Base-by-base conservation (phyloP, 2,797 vertebrate species). In the Eutrigla gurnardus region DNA sequence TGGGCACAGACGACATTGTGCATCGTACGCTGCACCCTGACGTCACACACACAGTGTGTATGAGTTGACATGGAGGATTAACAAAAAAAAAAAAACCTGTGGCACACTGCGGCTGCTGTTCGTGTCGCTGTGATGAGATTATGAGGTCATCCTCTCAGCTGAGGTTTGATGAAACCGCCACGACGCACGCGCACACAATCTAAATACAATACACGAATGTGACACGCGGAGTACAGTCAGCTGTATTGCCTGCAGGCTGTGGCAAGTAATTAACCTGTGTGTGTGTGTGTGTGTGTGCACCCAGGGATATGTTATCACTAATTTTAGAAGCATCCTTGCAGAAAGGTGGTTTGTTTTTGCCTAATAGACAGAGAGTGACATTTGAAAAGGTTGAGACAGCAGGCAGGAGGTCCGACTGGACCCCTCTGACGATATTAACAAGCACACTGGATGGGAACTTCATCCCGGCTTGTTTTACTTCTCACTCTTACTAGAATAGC, bases 371-470 rank as follows among this genome's bases (percentile, higher is more conserved):
- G 42, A 33, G 7, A 70, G 58, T 90, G 84, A 86, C 82, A 85
- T 90, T 90, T 91, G 46, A n/a, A 87, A 89, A 90, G 87, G 85
- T 88, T 90, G 87, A 78, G 61, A 67, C 33, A 73, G 50, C 78
- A 75, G 75, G 69, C 50, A 52, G 88, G 83, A 80, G 73, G 86
- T 81, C 83, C 42, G 4, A 45, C 35, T 35, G 68, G 36, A 62
- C 54, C 18, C 47, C 37, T 55, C 13, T 40, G 68, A 73, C 76
- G 66, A 79, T n/a, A 87, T 65, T 72, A 85, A 81, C 75, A 62
- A 76, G 61, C 70, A 13, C 43, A 42, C 50, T 50, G 50, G 0
- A 50, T 3, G 32, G 43, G 33, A 81, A 71, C 55, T 73, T 73
- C 37, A 40, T 3, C 12, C 6, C 7, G 4, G 58, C 63, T 45